Evolutionary conservation across 2,888 invertebrate species (phyloP).

Genomic region (Sipha maydis): DNA sequence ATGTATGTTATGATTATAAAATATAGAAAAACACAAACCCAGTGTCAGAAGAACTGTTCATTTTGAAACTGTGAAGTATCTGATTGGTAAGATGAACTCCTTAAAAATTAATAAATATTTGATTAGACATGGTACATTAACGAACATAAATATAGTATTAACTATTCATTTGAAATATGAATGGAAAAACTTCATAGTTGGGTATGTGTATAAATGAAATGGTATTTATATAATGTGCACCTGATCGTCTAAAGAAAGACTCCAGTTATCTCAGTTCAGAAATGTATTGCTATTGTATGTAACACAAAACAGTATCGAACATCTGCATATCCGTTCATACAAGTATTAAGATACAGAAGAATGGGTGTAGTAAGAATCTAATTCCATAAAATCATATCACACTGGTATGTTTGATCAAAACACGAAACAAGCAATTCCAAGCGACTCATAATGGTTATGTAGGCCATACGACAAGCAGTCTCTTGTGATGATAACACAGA

Average conservation of each 20-base stretch:
- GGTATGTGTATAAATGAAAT: background rate
- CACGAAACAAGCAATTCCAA: background rate
- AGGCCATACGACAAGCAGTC: background rate
- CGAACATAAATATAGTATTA: no score
- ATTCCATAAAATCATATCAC: background rate
- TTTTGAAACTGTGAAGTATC: slow-evolving; percentile 29
- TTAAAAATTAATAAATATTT: background rate
- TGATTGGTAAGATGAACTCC: background rate
- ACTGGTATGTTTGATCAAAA: background rate
- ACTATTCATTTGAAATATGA: background rate
- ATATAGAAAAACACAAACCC: slow-evolving; percentile 27
- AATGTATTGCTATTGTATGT: background rate
- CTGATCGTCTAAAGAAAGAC: background rate
- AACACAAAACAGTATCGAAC: background rate
- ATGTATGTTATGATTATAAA: background rate
- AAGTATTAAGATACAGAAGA: background rate
- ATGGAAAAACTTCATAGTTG: background rate
- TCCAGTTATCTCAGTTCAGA: background rate
- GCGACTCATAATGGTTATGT: background rate
- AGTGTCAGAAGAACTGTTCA: slow-evolving; percentile 55
- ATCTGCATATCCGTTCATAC: background rate
- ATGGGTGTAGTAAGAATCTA: no score
- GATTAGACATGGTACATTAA: background rate
- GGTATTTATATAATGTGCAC: background rate
- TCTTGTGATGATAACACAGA: slow-evolving; percentile 20